These are phyloP conservation scores for Etheostoma spectabile DNA, from an alignment of 2,113 vertebrate species.

Conservation along the genomic window DNA sequence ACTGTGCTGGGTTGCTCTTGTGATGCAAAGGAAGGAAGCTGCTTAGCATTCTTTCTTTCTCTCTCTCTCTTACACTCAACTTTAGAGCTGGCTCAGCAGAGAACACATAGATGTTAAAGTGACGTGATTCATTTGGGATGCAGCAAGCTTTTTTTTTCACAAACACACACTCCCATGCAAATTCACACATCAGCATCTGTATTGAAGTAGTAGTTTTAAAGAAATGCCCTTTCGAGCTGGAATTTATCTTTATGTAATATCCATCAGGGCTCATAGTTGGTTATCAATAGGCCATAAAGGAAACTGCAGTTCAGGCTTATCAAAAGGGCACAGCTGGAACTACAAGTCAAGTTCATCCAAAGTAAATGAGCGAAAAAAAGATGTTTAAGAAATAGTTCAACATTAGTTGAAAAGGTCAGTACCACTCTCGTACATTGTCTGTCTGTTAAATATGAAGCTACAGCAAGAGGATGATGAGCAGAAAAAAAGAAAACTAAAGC, in stretches of 20 bases:
- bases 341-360: slow-evolving; percentile 19
- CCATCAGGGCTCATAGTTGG: slow-evolving; percentile 15
- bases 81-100: slow-evolving; percentile 76
- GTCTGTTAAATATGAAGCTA: neutral
- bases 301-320: slow-evolving; percentile 40
- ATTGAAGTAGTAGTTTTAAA: slow-evolving; percentile 38
- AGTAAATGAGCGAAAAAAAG: neutral
- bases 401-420: slow-evolving; percentile 27
- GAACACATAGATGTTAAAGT: slow-evolving; percentile 67
- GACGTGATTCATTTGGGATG: slow-evolving; percentile 73
- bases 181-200: slow-evolving; percentile 24
- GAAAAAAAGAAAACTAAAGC: neutral
- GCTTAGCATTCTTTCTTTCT: slow-evolving; percentile 64
- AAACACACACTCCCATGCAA: neutral
- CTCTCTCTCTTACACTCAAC: slow-evolving; percentile 42
- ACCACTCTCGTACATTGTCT: neutral
- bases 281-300: slow-evolving; percentile 26
- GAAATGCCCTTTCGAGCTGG: slow-evolving; percentile 44
- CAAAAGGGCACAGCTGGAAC: slow-evolving; percentile 48
- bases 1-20: slow-evolving; percentile 21
- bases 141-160: slow-evolving; percentile 54
- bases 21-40: slow-evolving; percentile 44
- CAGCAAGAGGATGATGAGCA: neutral
- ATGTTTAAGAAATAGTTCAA: neutral
- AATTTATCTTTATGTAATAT: slow-evolving; percentile 24